A percentile compares a stretch with the other conserved stretches of the same genome.
phyloP scores from a whole-genome alignment of 92 coral and sea anemone genomes.

The Bergia puertoricense region DNA sequence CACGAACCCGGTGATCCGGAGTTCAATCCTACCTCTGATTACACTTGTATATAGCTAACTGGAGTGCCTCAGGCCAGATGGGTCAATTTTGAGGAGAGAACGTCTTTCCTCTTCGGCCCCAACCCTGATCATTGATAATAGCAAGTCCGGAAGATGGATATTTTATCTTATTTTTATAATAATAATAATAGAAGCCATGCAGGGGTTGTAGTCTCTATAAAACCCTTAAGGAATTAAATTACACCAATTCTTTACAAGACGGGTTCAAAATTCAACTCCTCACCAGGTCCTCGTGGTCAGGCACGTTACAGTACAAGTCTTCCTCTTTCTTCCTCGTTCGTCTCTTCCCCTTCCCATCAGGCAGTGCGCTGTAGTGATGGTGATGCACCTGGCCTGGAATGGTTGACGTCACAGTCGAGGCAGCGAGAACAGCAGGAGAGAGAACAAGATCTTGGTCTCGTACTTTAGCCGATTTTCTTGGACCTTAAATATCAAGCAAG shows the following conservation, averaged over 20 bases:
- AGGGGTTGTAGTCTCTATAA: neutral
- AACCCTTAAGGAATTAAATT: neutral
- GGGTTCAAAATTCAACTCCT: neutral
- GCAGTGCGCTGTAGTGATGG: slow-evolving; percentile 73
- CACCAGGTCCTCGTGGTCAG: slow-evolving; percentile 91
- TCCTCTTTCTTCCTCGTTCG: slow-evolving; percentile 48
- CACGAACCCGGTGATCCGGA: too few species aligned
- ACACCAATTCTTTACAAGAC: neutral
- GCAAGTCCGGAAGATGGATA: too few species aligned
- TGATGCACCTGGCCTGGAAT: slow-evolving; percentile 63
- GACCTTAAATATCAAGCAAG: neutral
- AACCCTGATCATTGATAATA: too few species aligned
- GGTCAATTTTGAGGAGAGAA: too few species aligned
- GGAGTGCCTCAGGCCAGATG: too few species aligned
- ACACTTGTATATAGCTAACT: neutral
- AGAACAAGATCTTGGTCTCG: slow-evolving; percentile 32
- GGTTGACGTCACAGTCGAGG: slow-evolving; percentile 65
- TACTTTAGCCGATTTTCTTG: slow-evolving; percentile 7
- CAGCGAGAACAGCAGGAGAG: slow-evolving; percentile 62
- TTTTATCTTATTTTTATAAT: too few species aligned
- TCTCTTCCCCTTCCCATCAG: slow-evolving; percentile 57
- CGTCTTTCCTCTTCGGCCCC: too few species aligned
- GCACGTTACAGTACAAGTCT: slow-evolving; percentile 78
- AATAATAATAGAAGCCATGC: neutral
- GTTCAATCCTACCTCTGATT: neutral